Percentiles rank a stretch among this genome's conserved stretches.
Evolutionary conservation across 2,888 invertebrate genomes (phyloP).

Genomic region (Eumacrocentrus americanus): DNA sequence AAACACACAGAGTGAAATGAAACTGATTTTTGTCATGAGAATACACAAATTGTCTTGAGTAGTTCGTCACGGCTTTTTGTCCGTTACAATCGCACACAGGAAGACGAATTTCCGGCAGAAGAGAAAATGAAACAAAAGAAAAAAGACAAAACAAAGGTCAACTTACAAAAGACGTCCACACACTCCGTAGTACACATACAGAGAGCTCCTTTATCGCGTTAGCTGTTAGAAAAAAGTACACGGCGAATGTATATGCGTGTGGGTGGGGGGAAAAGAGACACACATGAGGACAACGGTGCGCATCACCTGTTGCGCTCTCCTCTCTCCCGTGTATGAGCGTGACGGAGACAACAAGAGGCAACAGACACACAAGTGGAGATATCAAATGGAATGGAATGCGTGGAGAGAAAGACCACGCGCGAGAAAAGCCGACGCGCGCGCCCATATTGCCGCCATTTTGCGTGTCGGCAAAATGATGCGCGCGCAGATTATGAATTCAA

Average conservation of each 20-base stretch:
- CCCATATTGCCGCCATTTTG: slow-evolving; percentile 9
- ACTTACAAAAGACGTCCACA: slow-evolving; percentile 21
- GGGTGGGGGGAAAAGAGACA: not conserved
- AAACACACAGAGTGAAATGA: not conserved
- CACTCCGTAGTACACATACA: too few species aligned
- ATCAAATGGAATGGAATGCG: slow-evolving; percentile 19
- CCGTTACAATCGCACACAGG: slow-evolving; percentile 19
- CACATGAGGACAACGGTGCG: slow-evolving; percentile 6
- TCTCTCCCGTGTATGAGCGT: not conserved
- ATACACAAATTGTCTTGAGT: not conserved
- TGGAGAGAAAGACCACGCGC: not conserved
- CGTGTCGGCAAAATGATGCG: not conserved
- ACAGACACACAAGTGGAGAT: slow-evolving; percentile 16
- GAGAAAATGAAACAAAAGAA: slow-evolving; percentile 13
- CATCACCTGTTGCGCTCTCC: slow-evolving; percentile 30
- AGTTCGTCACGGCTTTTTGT: slow-evolving; percentile 16
- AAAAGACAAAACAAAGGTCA: not conserved
- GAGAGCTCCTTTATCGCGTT: slow-evolving; percentile 14
- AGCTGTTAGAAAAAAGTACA: slow-evolving; percentile 4
- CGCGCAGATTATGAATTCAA: not conserved
- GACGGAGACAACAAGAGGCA: slow-evolving; percentile 14
- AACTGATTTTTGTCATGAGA: not conserved
- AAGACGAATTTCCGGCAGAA: slow-evolving; percentile 20
- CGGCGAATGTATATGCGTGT: slow-evolving; percentile 1
- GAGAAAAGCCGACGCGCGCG: not conserved